A percentile compares a stretch with the other conserved stretches of the same genome.
These are phyloP conservation scores for Hippasteria phrygiana DNA, from an alignment of 53 echinoderm and acorn worm species.

Conservation along the genomic window DNA sequence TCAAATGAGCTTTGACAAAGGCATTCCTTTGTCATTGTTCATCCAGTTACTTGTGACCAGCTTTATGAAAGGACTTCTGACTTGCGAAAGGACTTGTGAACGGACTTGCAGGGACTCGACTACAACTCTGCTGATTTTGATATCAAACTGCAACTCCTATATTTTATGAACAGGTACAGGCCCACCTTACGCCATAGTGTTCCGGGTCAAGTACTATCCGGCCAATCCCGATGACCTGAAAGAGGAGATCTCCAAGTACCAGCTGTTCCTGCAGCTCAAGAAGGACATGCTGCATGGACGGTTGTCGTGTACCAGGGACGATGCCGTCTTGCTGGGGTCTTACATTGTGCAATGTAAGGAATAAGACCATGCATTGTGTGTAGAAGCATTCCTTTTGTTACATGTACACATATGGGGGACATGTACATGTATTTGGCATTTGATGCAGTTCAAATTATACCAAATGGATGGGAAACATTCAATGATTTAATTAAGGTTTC, in stretches of 20 bases:
- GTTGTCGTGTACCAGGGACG: constrained; percentile 85
- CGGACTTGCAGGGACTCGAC: too few species aligned
- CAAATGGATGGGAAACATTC: too few species aligned
- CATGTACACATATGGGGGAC: neutral
- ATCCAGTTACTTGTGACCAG: too few species aligned
- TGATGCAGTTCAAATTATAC: too few species aligned
- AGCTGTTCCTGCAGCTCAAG: constrained; percentile 90
- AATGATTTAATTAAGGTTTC: too few species aligned
- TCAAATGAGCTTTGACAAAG: too few species aligned
- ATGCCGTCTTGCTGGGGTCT: constrained; percentile 83
- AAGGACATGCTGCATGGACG: constrained; percentile 92
- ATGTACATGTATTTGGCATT: neutral
- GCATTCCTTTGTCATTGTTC: too few species aligned
- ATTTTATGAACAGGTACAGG: constrained; percentile 67
- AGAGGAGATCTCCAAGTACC: constrained; percentile 92
- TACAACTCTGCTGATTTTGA: too few species aligned
- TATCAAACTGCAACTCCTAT: too few species aligned
- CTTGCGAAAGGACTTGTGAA: too few species aligned
- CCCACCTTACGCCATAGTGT: constrained; percentile 82
- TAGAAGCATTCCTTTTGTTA: neutral
- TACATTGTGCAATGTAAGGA: constrained; percentile 94
- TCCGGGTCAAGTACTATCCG: constrained; percentile 96
- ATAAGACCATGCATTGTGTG: neutral
- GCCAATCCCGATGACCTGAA: constrained; percentile 76
- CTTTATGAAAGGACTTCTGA: too few species aligned